Percentiles rank a stretch among this genome's conserved stretches.
Evolutionary conservation across 2,113 vertebrate genomes (phyloP).

Genomic region (Corydoras maculifer): DNA sequence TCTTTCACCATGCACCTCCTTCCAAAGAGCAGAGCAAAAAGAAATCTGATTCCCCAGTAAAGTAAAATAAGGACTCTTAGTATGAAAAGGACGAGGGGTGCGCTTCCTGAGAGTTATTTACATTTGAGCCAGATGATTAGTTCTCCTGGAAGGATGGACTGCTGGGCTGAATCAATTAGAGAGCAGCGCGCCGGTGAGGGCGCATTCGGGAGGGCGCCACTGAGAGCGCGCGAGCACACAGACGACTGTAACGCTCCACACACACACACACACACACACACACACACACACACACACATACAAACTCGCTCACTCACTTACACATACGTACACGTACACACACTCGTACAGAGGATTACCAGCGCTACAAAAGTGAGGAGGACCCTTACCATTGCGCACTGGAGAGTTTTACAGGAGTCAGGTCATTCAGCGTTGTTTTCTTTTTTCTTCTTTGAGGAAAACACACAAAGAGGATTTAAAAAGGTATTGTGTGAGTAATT

Average conservation of each 20-base stretch:
- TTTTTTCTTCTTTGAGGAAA: conserved; percentile 45
- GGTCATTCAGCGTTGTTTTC: conserved; percentile 34
- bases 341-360: conserved; percentile 58
- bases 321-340: background rate
- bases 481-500: conserved; percentile 50
- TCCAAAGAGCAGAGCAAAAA: conserved; percentile 41
- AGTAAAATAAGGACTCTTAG: conserved; percentile 67
- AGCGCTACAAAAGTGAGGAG: conserved; percentile 48
- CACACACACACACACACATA: background rate
- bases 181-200: conserved; percentile 74
- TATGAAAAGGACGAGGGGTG: conserved; percentile 70
- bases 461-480: conserved; percentile 51
- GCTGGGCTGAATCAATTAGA: conserved; percentile 91
- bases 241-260: background rate
- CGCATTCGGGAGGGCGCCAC: conserved; percentile 68
- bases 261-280: background rate
- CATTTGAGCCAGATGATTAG: conserved; percentile 86
- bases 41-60: conserved; percentile 47
- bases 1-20: conserved; percentile 27
- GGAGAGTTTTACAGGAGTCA: conserved; percentile 42
- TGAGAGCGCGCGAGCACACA: conserved; percentile 44
- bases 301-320: background rate
- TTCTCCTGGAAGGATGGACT: conserved; percentile 84
- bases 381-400: conserved; percentile 50
- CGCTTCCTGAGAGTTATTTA: conserved; percentile 95